Evolutionary conservation across 2,113 vertebrate species (phyloP).

Genomic region (Microtus pennsylvanicus): DNA sequence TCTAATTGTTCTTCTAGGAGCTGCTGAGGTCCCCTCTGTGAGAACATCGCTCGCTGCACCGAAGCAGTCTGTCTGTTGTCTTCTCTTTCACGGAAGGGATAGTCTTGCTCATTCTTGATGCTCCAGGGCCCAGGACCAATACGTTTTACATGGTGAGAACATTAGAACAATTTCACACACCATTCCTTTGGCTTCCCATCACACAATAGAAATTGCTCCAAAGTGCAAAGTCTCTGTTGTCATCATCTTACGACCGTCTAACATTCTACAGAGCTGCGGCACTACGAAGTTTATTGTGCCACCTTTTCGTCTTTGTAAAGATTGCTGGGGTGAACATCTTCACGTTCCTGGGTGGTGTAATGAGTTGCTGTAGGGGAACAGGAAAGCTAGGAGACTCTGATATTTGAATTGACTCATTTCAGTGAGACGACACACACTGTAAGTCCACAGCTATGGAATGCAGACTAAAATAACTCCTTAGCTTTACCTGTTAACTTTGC

Average conservation of each 20-base stretch:
- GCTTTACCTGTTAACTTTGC: background rate
- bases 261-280: background rate
- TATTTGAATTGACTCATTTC: no score
- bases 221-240: background rate
- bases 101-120: background rate
- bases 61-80: accelerated
- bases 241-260: background rate
- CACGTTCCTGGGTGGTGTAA: background rate
- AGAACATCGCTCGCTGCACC: accelerated
- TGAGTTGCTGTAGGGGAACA: background rate
- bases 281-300: background rate
- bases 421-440: background rate
- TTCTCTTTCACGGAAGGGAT: background rate
- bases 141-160: background rate
- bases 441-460: accelerated
- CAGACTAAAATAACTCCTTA: background rate
- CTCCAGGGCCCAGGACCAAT: background rate
- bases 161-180: background rate
- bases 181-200: background rate
- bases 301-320: background rate
- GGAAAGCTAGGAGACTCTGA: background rate
- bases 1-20: background rate
- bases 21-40: accelerated
- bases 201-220: background rate
- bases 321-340: background rate